Conservation (phyloP, 2,113 vertebrate species). For the Pterophyllum scalare region DNA sequence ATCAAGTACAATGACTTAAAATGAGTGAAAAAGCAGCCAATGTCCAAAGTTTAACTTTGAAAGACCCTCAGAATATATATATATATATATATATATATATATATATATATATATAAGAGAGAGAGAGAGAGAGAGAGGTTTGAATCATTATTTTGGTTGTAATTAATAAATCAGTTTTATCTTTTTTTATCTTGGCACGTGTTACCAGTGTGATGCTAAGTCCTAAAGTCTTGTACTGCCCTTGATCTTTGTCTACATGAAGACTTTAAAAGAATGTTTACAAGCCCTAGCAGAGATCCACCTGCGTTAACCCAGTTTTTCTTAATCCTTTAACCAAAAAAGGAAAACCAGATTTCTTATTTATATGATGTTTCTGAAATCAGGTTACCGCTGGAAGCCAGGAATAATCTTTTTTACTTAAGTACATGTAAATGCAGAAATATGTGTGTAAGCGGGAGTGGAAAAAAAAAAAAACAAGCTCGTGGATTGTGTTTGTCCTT, state of each 20-base stretch:
- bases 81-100: no score
- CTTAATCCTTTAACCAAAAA: slow-evolving; percentile 29
- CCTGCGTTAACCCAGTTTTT: slow-evolving; percentile 22
- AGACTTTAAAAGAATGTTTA: not conserved
- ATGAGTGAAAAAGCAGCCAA: no score
- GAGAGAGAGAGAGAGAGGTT: no score
- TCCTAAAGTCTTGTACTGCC: not conserved
- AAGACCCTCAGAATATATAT: no score
- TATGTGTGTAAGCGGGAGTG: not conserved
- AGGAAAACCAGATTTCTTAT: slow-evolving; percentile 30
- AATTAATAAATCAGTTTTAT: not conserved
- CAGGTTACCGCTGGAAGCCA: slow-evolving; percentile 22
- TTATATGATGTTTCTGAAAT: slow-evolving; percentile 23
- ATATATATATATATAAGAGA: no score
- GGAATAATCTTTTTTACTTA: slow-evolving; percentile 35
- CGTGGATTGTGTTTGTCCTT: slow-evolving; percentile 39
- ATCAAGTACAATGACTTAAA: no score
- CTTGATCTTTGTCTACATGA: not conserved
- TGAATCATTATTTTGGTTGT: not conserved
- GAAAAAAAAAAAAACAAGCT: not conserved
- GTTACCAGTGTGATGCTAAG: not conserved
- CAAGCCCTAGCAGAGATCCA: slow-evolving; percentile 14
- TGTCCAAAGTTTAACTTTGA: no score
- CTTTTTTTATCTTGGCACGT: not conserved
- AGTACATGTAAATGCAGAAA: slow-evolving; percentile 41